These are phyloP conservation scores for Eupithecia centaureata DNA, from an alignment of 2,888 invertebrate species.

Conservation along the genomic window DNA sequence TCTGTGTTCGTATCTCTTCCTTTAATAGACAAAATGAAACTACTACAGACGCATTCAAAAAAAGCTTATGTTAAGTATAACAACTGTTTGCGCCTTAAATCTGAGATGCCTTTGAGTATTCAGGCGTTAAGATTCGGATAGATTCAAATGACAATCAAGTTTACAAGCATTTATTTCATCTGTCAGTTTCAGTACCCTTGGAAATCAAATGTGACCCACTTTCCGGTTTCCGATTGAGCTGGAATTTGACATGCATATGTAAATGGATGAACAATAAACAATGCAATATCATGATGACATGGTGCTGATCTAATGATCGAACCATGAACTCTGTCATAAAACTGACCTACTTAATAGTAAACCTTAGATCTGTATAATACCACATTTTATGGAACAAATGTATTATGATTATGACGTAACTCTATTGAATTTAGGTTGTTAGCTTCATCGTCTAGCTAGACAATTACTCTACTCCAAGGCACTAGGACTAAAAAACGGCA, in stretches of 20 bases:
- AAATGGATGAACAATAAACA: not conserved
- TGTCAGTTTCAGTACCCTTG: not conserved
- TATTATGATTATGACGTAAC: too few relatives aligned
- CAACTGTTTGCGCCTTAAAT: too few relatives aligned
- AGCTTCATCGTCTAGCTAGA: too few relatives aligned
- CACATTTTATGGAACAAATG: not conserved
- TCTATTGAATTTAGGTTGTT: not conserved
- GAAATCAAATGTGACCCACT: not conserved
- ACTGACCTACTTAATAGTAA: not conserved
- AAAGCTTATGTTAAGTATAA: too few relatives aligned
- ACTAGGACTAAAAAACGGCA: too few relatives aligned
- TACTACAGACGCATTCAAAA: too few relatives aligned
- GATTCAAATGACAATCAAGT: too few relatives aligned
- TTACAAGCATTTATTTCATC: not conserved
- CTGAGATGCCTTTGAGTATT: too few relatives aligned
- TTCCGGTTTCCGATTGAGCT: not conserved
- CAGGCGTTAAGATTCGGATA: too few relatives aligned
- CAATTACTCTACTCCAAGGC: too few relatives aligned
- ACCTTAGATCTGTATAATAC: not conserved
- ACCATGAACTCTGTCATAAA: not conserved
- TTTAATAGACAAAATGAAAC: too few relatives aligned
- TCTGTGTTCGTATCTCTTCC: too few relatives aligned
- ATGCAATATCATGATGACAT: not conserved
- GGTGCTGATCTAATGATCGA: not conserved
- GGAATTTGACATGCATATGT: not conserved